Base-by-base conservation (phyloP, 2,888 invertebrate genomes). In the Drosophila rubida region DNA sequence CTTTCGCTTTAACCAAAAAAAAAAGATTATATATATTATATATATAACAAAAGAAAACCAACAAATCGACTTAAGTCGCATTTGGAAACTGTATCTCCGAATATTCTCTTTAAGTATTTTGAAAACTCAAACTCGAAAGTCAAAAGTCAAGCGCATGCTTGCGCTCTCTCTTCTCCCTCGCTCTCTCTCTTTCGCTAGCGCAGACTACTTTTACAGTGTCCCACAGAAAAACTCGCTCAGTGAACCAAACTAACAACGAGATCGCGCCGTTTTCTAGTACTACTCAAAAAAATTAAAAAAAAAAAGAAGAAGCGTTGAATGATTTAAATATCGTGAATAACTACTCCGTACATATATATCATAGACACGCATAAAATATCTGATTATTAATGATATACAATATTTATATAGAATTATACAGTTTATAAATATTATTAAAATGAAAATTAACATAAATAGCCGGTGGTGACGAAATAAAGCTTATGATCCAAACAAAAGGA, bases 1-100 rank as follows among this genome's bases (percentile, higher is more conserved):
- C 83, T 79, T 73, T 64, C 62, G 80, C 83, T 82, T 79, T 71
- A 73, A 74, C 37, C 45, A 62, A 53, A 41, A 67, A 7, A 35
- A 44, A 42, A 19, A 25, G 39, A 42, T n/a, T n/a, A n/a, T n/a
- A n/a, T n/a, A n/a, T n/a, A n/a, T n/a, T n/a, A n/a, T n/a, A n/a
- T n/a, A n/a, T n/a, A 46, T 25, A 55, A 8, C n/a, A 27, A 37
- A 13, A 27, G 9, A 49, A 27, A 25, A 53, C 9, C 25, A 45
- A 35, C 25, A 53, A 41, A 60, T 27, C 44, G 23, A 49, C 35
- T 44, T 32, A 13, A 27, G 19, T 27, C 27, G 45, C 32, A 25
- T 27, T 16, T 39, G 39, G 19, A 19, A 42, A 50, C 19, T 13
- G 27, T 61, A 51, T 14, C 57, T 37, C 35, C 35, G 14, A 32